Base-by-base conservation (phyloP, 2,888 invertebrate genomes). In the Nymphalis urticae region DNA sequence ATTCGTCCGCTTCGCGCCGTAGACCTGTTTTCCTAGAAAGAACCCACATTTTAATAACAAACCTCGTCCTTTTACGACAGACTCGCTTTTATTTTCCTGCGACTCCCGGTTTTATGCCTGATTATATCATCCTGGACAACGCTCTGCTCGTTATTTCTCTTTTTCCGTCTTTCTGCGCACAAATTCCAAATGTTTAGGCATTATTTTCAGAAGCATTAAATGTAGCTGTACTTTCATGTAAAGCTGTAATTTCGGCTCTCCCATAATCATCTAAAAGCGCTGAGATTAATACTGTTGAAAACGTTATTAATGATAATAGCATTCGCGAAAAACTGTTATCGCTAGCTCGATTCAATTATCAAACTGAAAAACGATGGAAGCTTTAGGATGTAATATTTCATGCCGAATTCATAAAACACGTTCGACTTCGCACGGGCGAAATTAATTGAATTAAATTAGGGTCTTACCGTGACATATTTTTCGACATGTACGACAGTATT, bases 51-150 rank as follows among this genome's bases (percentile, higher is more conserved):
- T 72, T 75, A 72, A 73, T 76, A 75, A 74, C 69, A 68, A 74
- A 71, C 66, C 66, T 65, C 68, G 71, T 68, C 69, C 62, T 71
- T 73, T 74, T 72, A 73, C 73, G 72, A 73, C 71, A 68, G 72
- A 76, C 72, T 76, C 67, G 66, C 73, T 65, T 73, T 75, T 73
- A 71, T 75, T 72, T 74, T 67, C 56, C 62, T 62, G 64, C 32
- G 54, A 64, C 68, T 73, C 70, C 53, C 36, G 70, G 69, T 70
- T 75, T 70, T 72, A 74, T 70, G 67, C 72, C 69, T 72, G 75
- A 76, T 75, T 76, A 74, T 72, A 74, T 75, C 75, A 71, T 71
- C 56, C 73, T 72, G 75, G 75, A 73, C 76, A 75, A 73, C 68
- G 72, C 70, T 67, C 70, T 71, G 66, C 65, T 71, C 72, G 71